A percentile compares a stretch with the other conserved stretches of the same genome.
These are phyloP conservation scores for Dromius quadrimaculatus DNA, from an alignment of 2,888 invertebrate species.

Conservation along the genomic window DNA sequence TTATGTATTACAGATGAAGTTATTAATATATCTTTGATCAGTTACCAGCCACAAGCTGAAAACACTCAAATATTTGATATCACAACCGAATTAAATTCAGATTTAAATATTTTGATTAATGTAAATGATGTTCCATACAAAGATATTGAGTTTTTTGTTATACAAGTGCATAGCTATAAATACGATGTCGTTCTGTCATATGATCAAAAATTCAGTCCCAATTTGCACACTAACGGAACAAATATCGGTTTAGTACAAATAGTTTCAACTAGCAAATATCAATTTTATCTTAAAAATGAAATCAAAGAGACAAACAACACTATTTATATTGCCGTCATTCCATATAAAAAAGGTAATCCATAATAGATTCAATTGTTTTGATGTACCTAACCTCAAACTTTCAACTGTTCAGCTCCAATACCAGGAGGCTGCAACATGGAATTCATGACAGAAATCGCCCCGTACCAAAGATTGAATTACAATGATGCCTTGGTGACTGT, in stretches of 20 bases:
- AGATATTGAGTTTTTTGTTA: conserved; percentile 70
- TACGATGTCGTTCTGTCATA: conserved; percentile 72
- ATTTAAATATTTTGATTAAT: conserved; percentile 58
- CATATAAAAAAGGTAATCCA: conserved; percentile 39
- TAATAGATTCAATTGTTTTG: conserved; percentile 54
- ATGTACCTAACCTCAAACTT: conserved; percentile 47
- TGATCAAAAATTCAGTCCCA: conserved; percentile 60
- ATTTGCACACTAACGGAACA: conserved; percentile 69
- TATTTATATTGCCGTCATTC: conserved; percentile 52
- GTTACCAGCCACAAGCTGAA: conserved; percentile 56
- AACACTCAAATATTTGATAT: conserved; percentile 59
- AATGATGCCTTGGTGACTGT: conserved; percentile 68
- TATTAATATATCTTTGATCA: conserved; percentile 58
- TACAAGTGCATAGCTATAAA: conserved; percentile 75
- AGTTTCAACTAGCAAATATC: conserved; percentile 56
- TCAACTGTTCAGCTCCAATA: conserved; percentile 74
- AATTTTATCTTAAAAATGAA: conserved; percentile 67
- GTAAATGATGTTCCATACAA: conserved; percentile 66
- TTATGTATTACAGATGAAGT: conserved; percentile 56
- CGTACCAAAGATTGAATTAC: conserved; percentile 69
- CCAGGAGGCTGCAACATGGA: conserved; percentile 86
- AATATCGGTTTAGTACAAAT: conserved; percentile 72
- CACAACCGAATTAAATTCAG: conserved; percentile 56
- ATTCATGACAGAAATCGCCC: conserved; percentile 71
- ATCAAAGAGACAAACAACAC: conserved; percentile 61